A percentile compares a stretch with the other conserved stretches of the same genome.
These are phyloP conservation scores for Corythornis vintsioides DNA, from an alignment of 2,113 vertebrate species.

Conservation along the genomic window DNA sequence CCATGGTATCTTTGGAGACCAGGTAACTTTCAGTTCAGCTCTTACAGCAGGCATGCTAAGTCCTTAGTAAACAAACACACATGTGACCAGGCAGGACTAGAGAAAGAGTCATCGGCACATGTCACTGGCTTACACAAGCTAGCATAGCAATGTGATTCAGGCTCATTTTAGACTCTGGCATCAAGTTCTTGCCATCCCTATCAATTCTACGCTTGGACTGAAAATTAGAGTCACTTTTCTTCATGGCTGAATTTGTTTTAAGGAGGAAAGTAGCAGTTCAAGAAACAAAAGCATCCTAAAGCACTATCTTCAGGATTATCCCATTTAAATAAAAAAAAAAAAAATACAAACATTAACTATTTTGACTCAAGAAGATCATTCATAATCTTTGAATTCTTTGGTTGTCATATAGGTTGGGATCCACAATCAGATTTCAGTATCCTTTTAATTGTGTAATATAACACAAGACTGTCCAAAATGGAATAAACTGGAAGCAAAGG, in stretches of 20 bases:
- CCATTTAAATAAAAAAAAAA: neutral
- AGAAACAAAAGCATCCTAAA: neutral
- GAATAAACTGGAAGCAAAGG: neutral
- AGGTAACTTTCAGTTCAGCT: neutral
- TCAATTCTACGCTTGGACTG: neutral
- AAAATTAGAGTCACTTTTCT: neutral
- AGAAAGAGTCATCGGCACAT: neutral
- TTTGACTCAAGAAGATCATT: neutral
- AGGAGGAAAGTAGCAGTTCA: neutral
- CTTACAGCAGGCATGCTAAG: neutral
- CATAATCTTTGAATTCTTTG: neutral
- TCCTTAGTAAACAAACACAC: neutral
- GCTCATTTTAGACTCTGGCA: neutral
- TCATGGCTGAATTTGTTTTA: neutral
- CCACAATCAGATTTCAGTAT: neutral
- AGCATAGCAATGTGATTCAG: neutral
- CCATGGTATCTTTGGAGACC: neutral
- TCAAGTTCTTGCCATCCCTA: neutral
- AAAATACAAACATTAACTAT: neutral
- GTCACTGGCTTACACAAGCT: accelerated
- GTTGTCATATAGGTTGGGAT: neutral
- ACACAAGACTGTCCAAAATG: neutral
- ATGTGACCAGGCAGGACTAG: neutral
- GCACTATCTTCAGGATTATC: neutral
- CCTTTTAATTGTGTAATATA: neutral